A percentile compares a stretch with the other conserved stretches of the same genome.
Evolutionary conservation across 2,888 invertebrate genomes (phyloP).

Genomic region (Calliphora vomitoria): DNA sequence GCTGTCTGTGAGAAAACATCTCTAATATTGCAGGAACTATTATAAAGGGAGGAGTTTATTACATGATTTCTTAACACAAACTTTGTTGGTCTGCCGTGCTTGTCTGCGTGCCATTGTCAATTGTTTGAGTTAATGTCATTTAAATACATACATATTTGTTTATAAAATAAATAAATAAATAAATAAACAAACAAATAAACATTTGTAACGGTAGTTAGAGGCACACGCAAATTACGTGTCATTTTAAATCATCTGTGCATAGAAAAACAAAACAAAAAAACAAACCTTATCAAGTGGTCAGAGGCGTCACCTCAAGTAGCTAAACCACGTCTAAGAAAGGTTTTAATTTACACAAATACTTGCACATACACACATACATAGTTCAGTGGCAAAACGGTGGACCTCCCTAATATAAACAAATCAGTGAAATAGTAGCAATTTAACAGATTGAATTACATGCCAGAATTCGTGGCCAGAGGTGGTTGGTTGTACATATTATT

Average conservation of each 20-base stretch:
- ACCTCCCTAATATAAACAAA: conserved; percentile 73
- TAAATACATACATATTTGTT: conserved; percentile 46
- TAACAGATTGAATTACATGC: conserved; percentile 59
- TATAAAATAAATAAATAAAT: conserved; percentile 55
- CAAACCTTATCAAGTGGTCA: conserved; percentile 57
- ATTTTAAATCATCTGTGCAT: conserved; percentile 4
- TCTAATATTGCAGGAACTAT: neutral
- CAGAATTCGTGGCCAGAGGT: neutral
- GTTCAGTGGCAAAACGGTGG: conserved; percentile 62
- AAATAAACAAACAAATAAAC: conserved; percentile 60
- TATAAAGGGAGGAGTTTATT: conserved; percentile 1
- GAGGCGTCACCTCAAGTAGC: conserved; percentile 69
- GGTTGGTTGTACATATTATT: too few species aligned
- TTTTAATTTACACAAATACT: conserved; percentile 20
- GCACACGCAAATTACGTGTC: conserved; percentile 63
- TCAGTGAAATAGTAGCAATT: conserved; percentile 53
- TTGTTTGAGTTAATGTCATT: conserved; percentile 27
- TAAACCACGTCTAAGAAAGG: conserved; percentile 10
- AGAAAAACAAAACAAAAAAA: neutral
- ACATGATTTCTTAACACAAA: conserved; percentile 8
- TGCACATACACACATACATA: neutral
- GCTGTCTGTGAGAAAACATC: conserved; percentile 51
- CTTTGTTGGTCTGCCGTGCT: neutral
- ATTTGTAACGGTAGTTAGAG: conserved; percentile 50
- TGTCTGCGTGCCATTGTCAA: neutral